Base-by-base conservation (phyloP, 2,888 invertebrate species). In the Germaria angustata region DNA sequence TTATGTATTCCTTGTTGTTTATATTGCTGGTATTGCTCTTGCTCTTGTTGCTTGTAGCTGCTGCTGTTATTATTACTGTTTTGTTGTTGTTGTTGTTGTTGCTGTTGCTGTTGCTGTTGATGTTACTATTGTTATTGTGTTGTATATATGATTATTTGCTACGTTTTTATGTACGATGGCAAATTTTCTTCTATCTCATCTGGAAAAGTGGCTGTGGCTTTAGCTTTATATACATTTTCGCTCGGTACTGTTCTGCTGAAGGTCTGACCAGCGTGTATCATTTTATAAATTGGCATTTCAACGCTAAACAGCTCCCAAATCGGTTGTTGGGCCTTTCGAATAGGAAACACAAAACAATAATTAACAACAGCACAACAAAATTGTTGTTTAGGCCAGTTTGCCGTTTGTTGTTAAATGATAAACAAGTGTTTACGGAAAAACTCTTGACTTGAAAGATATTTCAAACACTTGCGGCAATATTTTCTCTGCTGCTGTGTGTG, bases 221-320 rank as follows among this genome's bases (percentile, higher is more conserved):
- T 66, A 36, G 68, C 51, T 61, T 53, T 69, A 53, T 76, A 71
- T 72, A 75, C 11, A 75, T 55, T 79, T 81, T 81, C 84, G 77
- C 68, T 84, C 76, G 46, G 46, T 44, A 69, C 57, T 59, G 17
- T 51, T 49, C 76, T 59, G 55, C 9, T 39, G 32, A 65, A 41
- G 84, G 84, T 84, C 78, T 84, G 85, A 72, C 84, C 85, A 85
- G 78, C 76, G 22, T 84, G 59, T 77, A 81, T 69, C 80, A 72
- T 84, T 84, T 84, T 81, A 69, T 77, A 82, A 80, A 84, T 81
- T 84, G 86, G 85, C 87, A 89, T 88, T 88, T 87, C 85, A 84
- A 75, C 84, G 85, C 84, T 85, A 89, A 87, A 86, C 86, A 84
- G 88, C 86, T 85, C 81, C 66, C 84, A 86, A 87, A 87, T 85